Percentiles rank a stretch among this genome's conserved stretches.
phyloP scores from a whole-genome alignment of 2,797 vertebrate genomes.

The Eospalax fontanierii region DNA sequence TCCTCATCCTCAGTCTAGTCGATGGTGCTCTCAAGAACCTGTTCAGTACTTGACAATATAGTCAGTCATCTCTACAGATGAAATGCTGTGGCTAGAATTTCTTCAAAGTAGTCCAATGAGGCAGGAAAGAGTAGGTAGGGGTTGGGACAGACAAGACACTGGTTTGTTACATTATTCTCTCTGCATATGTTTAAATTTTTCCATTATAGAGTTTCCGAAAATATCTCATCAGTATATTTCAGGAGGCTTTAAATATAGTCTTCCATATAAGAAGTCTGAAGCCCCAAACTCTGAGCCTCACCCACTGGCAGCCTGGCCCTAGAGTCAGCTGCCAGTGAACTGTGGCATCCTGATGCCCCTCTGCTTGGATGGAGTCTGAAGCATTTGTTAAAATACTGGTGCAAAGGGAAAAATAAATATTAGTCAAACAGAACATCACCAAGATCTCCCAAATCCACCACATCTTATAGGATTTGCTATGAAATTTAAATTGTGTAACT shows the following conservation, averaged over 20 bases:
- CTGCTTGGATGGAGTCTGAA: not conserved
- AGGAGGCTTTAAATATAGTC: not conserved
- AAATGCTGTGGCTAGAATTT: not conserved
- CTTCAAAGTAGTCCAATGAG: not conserved
- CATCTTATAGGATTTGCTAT: not conserved
- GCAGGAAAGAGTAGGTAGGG: not conserved
- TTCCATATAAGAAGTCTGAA: constrained; percentile 12
- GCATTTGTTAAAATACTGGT: constrained; percentile 52
- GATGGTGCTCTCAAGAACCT: not conserved
- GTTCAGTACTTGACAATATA: not conserved
- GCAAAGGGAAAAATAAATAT: constrained; percentile 50
- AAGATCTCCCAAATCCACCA: not conserved
- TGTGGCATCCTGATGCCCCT: not conserved
- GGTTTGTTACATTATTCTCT: not conserved
- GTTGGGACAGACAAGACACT: too few relatives aligned
- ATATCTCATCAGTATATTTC: not conserved
- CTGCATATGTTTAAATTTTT: not conserved
- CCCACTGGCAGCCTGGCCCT: too few relatives aligned
- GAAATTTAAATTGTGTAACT: not conserved
- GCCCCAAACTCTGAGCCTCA: not conserved
- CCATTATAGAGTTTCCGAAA: not conserved
- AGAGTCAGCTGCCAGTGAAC: not conserved
- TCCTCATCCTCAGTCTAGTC: not conserved
- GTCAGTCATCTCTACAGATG: not conserved
- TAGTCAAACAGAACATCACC: constrained; percentile 18